Base-by-base conservation (phyloP, 1,140 invertebrate species). In the Philopotamus ludificatus region DNA sequence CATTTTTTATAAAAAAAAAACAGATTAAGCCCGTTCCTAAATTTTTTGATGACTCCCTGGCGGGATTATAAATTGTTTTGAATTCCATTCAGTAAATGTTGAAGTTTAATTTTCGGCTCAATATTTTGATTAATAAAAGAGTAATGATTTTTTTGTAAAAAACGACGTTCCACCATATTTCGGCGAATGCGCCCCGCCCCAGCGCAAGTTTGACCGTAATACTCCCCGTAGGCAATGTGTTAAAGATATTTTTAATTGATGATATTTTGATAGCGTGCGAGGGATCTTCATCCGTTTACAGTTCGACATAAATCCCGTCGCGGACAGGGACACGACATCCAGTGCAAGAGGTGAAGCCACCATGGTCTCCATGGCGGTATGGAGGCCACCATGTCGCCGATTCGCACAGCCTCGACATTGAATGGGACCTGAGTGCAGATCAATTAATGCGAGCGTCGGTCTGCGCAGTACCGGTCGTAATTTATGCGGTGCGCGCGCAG, bases 371-470 rank as follows among this genome's bases (percentile, higher is more conserved):
- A 16, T 4, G 44, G 10, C 18, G 44, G 44, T 7, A 47, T 9
- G 10, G 44, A 47, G 44, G 44, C 21, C 51, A 23, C 51, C 18
- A 34, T 23, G 22, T 26, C 8, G 15, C 12, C 26, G 23, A 1
- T 54, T n/a, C 18, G n/a, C 2, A 16, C 22, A n/a, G 18, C 51
- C 51, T 54, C 51, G 51, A 54, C 51, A 54, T 54, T 54, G 51
- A 54, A 54, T n/a, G 10, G 3, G 47, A 18, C 34, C 44, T 16
- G 18, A 21, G 47, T 28, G 21, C 9, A 4, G 51, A 23, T 8
- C 4, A 51, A 51, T 51, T 51, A 21, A 51, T 51, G 23, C 51
- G 12, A 23, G 51, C 18, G 9, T 8, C n/a, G 10, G 50, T 41
- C 45, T 16, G 10, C 10, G 7, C 8, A 16, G n/a, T n/a, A n/a